Evolutionary conservation across 2,113 vertebrate genomes (phyloP).

Genomic region (Stomatorhinus ivindoensis): DNA sequence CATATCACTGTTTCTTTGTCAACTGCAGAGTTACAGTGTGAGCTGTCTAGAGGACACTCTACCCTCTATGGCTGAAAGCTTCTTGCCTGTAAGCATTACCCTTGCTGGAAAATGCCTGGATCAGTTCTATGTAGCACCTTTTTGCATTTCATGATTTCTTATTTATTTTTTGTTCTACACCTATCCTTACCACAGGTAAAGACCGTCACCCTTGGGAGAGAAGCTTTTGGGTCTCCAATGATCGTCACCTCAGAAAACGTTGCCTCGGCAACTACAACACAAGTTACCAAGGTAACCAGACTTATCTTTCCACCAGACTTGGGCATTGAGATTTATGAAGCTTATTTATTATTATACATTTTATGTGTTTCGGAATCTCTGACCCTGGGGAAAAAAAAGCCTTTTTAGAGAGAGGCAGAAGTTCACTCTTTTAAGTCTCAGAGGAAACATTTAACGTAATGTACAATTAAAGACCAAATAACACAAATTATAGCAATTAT

Average conservation of each 20-base stretch:
- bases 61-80: constrained; percentile 58
- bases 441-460: not conserved
- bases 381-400: not conserved
- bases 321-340: not conserved
- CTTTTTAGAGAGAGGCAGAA: not conserved
- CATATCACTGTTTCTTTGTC: constrained; percentile 13
- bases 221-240: constrained; percentile 52
- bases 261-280: constrained; percentile 92
- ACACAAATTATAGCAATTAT: not conserved
- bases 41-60: constrained; percentile 42
- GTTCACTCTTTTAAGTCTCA: not conserved
- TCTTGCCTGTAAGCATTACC: constrained; percentile 54
- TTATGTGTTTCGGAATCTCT: not conserved
- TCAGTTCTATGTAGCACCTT: not conserved
- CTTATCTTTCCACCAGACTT: not conserved
- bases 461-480: not conserved
- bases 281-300: constrained; percentile 88
- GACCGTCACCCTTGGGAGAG: constrained; percentile 40
- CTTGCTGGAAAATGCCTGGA: not conserved
- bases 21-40: constrained; percentile 41
- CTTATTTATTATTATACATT: not conserved
- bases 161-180: not conserved
- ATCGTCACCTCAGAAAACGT: constrained; percentile 77
- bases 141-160: not conserved
- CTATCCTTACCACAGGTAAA: constrained; percentile 47